Evolutionary conservation across 2,113 vertebrate genomes (phyloP).

Genomic region (Panthera leo): DNA sequence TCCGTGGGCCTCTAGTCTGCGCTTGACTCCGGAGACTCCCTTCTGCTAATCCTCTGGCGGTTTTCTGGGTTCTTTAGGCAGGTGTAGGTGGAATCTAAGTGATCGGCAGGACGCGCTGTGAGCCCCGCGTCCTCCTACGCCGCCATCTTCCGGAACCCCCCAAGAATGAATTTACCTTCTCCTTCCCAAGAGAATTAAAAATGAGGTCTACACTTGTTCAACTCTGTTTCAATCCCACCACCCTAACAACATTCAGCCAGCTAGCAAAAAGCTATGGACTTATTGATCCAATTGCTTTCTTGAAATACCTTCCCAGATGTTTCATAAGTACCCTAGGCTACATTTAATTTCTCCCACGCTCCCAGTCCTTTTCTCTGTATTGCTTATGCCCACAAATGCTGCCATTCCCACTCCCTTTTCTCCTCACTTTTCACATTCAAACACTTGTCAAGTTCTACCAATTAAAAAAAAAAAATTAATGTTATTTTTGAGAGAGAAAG

Average conservation of each 20-base stretch:
- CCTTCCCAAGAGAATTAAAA: neutral
- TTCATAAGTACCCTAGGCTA: neutral
- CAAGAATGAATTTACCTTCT: neutral
- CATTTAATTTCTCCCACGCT: neutral
- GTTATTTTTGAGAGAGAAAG: too few relatives aligned
- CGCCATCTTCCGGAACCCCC: too few relatives aligned
- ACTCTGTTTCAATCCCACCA: neutral
- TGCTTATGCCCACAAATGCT: neutral
- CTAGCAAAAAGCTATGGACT: neutral
- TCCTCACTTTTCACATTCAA: neutral
- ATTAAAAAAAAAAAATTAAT: neutral
- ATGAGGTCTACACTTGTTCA: neutral
- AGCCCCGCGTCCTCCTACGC: too few relatives aligned
- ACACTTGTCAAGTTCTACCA: neutral
- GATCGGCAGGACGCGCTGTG: too few relatives aligned
- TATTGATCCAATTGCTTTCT: neutral
- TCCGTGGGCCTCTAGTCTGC: too few relatives aligned
- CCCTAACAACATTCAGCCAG: neutral
- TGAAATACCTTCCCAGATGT: constrained; percentile 24
- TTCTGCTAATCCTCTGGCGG: too few relatives aligned
- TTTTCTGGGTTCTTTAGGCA: too few relatives aligned
- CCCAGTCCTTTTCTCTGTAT: neutral
- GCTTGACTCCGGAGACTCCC: too few relatives aligned
- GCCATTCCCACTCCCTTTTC: neutral
- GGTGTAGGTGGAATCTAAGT: too few relatives aligned